phyloP scores from a whole-genome alignment of 1,140 invertebrate species.

The Ceratitis capitata region DNA sequence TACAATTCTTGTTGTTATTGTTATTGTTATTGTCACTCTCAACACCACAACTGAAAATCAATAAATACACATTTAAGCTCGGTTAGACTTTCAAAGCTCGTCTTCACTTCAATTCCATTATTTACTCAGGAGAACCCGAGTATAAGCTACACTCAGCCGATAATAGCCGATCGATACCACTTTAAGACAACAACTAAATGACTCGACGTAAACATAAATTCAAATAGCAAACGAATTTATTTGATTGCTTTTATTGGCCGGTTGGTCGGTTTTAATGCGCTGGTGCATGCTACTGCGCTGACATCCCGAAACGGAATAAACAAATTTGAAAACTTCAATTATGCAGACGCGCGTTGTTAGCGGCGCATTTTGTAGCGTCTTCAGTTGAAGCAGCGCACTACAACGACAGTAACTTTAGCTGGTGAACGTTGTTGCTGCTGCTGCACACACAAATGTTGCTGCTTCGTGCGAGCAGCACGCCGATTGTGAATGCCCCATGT shows the following conservation, averaged over 20 bases:
- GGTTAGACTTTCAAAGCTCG: neutral
- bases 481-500: conserved; percentile 4
- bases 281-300: conserved; percentile 61
- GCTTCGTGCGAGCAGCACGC: neutral
- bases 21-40: neutral
- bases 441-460: neutral
- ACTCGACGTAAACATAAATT: neutral
- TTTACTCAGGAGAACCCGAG: neutral
- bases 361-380: neutral
- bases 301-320: conserved; percentile 65
- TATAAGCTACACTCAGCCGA: neutral
- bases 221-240: neutral
- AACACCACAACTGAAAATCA: neutral
- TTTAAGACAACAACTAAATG: neutral
- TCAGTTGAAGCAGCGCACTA: neutral
- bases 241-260: too few species aligned
- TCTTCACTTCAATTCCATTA: neutral
- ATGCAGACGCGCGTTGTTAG: neutral
- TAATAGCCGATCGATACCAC: neutral
- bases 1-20: neutral
- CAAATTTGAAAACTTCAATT: conserved; percentile 64
- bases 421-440: neutral
- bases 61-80: neutral
- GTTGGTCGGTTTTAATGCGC: conserved; percentile 37
- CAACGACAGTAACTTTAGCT: neutral